Evolutionary conservation across 2,888 invertebrate genomes (phyloP), one percentile per base, ranked within the genome.

Genomic region (Crematogaster levior): DNA sequence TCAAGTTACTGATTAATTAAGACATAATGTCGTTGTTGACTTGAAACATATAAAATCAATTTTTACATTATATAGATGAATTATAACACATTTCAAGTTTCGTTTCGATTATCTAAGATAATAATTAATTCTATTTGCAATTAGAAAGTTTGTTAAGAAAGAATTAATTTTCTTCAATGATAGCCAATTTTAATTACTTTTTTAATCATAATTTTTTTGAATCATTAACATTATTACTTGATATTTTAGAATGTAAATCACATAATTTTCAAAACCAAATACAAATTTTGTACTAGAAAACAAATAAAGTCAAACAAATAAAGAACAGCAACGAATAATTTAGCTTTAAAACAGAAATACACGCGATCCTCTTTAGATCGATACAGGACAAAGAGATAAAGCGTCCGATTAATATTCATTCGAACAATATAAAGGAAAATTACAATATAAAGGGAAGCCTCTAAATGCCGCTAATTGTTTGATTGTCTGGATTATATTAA

Each of bases 401-500:
- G 2, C 18, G 2, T 34, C 1, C 9, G 21, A 63, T 74, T 74
- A 74, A 48, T 63, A 74, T 74, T 74, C n/a, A 73, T 40, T 72
- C 4, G n/a, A 60, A 60, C 21, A n/a, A n/a, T n/a, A n/a, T n/a
- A n/a, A n/a, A n/a, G n/a, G n/a, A n/a, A n/a, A n/a, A n/a, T n/a
- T 73, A 6, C 34, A 7, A 34, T 48, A 60, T 60, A 61, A 74
- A 48, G 3, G 34, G 18, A 61, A 74, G 48, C 82, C 27, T 74
- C 60, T 51, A 58, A 63, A 65, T 70, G 37, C 18, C 53, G 30
- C 68, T 86, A 81, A 85, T 81, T 63, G 74, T 63, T 81, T 61
- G 73, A 86, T 83, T 68, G 74, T 61, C 18, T 21, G 21, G 27
- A 61, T 56, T 27, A 40, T 73, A 84, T 86, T 75, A 30, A 63